Conservation (phyloP, 1,140 invertebrate species). For the Idris sp. region DNA sequence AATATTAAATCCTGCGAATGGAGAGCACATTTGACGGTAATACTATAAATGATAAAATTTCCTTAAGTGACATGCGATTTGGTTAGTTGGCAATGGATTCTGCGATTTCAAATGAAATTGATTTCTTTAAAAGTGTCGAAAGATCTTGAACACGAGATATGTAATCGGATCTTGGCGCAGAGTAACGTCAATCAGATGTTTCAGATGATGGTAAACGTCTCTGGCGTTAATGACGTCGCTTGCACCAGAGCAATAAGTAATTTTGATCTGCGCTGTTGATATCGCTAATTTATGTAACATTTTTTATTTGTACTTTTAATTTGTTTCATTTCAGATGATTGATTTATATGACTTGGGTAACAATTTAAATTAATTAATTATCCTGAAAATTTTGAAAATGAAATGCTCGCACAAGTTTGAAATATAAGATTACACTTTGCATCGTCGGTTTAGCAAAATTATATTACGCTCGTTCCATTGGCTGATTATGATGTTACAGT, state of each 20-base stretch:
- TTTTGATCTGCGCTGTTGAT: conserved; percentile 32
- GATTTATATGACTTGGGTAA: too few species aligned
- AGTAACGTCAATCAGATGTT: conserved; percentile 61
- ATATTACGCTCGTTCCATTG: too few species aligned
- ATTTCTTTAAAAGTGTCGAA: conserved; percentile 59
- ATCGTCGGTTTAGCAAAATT: too few species aligned
- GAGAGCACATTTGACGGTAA: conserved; percentile 29
- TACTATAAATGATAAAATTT: conserved; percentile 49
- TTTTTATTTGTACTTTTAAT: conserved; percentile 26
- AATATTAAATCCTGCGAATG: conserved; percentile 24
- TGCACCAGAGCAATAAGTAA: conserved; percentile 16
- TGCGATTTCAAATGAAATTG: conserved; percentile 59
- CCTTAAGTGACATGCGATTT: conserved; percentile 42
- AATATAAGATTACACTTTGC: too few species aligned
- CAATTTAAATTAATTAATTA: too few species aligned
- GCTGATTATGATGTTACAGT: too few species aligned
- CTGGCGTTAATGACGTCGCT: conserved; percentile 59
- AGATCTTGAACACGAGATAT: conserved; percentile 46
- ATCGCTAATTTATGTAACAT: conserved; percentile 35
- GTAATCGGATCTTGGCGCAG: conserved; percentile 56
- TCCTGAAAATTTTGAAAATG: too few species aligned
- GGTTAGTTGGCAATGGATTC: conserved; percentile 45
- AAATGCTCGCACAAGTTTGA: too few species aligned
- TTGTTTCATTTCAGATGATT: too few species aligned
- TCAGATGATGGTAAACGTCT: conserved; percentile 59